Evolutionary conservation across 2,888 invertebrate genomes (phyloP), one percentile per base, ranked within the genome.

Genomic region (Chesias legatella): DNA sequence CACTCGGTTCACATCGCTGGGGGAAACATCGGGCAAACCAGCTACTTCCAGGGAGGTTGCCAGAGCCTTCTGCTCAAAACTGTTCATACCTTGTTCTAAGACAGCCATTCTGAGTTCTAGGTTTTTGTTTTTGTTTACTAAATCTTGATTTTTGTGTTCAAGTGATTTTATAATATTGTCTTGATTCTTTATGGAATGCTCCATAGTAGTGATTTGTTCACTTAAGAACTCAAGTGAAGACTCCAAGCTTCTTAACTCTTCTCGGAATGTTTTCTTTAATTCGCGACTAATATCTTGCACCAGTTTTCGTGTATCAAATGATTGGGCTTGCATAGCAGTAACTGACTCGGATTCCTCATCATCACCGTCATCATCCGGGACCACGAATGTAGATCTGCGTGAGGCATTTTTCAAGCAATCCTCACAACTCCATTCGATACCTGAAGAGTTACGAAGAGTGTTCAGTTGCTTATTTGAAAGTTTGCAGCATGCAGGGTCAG

Each of bases 231-330:
- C 11, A 3, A 28, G 10, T 3, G 28, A 28, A 1, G 7, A 37
- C 23, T 48, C 46, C 0, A 55, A 40, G 7, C 29, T 34, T 0
- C 25, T 6, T 5, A 55, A 36, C 25, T 56, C 51, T 10, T 51
- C 48, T 25, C 31, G 21, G 8, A 56, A 43, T 5, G 49, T 49
- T 38, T 49, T 56, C n/a, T n/a, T n/a, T n/a, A n/a, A n/a, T n/a
- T n/a, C n/a, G n/a, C n/a, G n/a, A n/a, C n/a, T n/a, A n/a, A n/a
- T n/a, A n/a, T n/a, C n/a, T n/a, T n/a, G n/a, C n/a, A n/a, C n/a
- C n/a, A n/a, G n/a, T n/a, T n/a, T 25, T 52, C 45, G 10, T 51
- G 28, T 28, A 9, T 28, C 28, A 6, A 28, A 44, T 0, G 48
- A 36, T 26, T 56, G 49, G 7, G 52, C 11, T 3, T 30, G 34